Conservation (phyloP, 2,888 invertebrate species). For the Sepioteuthis lessoniana region DNA sequence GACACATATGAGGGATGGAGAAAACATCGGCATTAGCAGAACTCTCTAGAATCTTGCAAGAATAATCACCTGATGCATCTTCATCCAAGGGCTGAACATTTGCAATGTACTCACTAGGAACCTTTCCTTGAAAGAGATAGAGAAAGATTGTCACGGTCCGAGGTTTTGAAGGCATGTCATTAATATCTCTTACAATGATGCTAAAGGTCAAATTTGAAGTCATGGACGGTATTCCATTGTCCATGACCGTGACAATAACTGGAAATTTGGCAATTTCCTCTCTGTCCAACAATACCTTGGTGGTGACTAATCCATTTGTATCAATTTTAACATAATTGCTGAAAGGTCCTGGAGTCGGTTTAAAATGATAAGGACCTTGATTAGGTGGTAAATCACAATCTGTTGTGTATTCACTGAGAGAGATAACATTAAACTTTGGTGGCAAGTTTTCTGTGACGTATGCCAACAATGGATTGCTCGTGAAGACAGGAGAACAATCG, state of each 20-base stretch:
- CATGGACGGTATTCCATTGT: constrained; percentile 88
- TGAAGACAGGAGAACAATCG: constrained; percentile 91
- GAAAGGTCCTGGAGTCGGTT: constrained; percentile 82
- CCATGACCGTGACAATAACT: constrained; percentile 88
- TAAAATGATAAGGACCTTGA: constrained; percentile 90
- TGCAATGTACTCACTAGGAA: constrained; percentile 87
- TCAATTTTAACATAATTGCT: constrained; percentile 84
- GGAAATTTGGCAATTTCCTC: constrained; percentile 85
- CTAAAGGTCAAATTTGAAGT: constrained; percentile 85
- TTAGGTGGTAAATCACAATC: constrained; percentile 93
- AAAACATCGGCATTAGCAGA: constrained; percentile 76
- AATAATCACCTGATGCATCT: constrained; percentile 91
- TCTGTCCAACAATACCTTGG: constrained; percentile 86
- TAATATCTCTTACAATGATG: constrained; percentile 85
- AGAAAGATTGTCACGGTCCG: constrained; percentile 87
- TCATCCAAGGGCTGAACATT: constrained; percentile 93
- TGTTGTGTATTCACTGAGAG: constrained; percentile 62
- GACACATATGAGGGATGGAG: constrained; percentile 84
- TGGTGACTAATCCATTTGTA: constrained; percentile 85
- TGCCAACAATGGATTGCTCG: constrained; percentile 76
- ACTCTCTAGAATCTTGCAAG: constrained; percentile 79
- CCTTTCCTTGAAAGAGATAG: constrained; percentile 78
- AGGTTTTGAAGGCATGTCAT: constrained; percentile 90
- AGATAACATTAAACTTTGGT: constrained; percentile 59
- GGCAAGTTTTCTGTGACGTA: constrained; percentile 63